These are phyloP conservation scores for Desmophyllum pertusum DNA, from an alignment of 92 coral and sea anemone species.

Conservation along the genomic window DNA sequence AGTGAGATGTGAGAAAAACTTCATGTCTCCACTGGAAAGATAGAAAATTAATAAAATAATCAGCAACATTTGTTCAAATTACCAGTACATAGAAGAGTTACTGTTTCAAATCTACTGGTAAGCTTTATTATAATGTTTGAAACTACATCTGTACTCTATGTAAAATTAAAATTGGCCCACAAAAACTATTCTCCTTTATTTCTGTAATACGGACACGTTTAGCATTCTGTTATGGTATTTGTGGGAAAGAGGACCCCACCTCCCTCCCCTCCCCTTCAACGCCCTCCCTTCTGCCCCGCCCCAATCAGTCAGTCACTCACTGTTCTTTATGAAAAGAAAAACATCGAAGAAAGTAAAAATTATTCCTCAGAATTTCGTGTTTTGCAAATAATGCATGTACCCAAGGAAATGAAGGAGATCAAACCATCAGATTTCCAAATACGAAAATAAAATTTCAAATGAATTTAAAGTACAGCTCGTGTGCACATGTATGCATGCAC, in stretches of 20 bases:
- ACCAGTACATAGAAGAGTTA: not conserved
- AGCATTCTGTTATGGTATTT: not conserved
- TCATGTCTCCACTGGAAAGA: slow-evolving; percentile 73
- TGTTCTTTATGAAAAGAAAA: not conserved
- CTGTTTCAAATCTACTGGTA: too few relatives aligned
- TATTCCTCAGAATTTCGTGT: not conserved
- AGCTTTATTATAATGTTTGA: too few relatives aligned
- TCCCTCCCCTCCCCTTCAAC: not conserved
- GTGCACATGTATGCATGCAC: not conserved
- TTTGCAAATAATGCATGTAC: not conserved
- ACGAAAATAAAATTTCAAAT: not conserved
- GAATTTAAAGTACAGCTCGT: not conserved
- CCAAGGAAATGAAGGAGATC: not conserved
- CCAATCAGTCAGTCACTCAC: not conserved
- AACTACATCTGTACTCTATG: too few relatives aligned
- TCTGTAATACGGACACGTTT: not conserved
- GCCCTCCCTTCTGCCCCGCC: not conserved
- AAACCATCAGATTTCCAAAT: not conserved
- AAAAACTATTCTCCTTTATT: not conserved
- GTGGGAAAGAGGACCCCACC: not conserved
- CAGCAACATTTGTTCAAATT: too few relatives aligned
- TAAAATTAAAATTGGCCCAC: too few relatives aligned
- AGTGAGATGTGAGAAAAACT: slow-evolving; percentile 74
- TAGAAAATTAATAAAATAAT: not conserved
- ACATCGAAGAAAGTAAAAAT: not conserved